These are phyloP conservation scores for Mactra quadrangularis DNA, from an alignment of 1,140 invertebrate species.

Conservation along the genomic window DNA sequence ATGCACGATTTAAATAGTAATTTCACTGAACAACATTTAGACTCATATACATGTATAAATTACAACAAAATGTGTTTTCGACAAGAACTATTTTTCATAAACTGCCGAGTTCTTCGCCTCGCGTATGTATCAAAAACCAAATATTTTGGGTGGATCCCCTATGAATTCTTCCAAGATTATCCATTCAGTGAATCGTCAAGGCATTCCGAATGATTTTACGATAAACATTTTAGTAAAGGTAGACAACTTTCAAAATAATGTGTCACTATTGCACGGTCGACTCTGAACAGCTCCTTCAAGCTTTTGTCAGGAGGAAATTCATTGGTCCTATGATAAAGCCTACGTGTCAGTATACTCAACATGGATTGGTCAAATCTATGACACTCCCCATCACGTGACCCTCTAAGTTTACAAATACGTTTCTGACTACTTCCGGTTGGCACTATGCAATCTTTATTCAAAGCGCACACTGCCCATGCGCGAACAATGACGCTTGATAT, in stretches of 20 bases:
- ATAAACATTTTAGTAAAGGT: too few species aligned
- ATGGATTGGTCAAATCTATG: slow-evolving; percentile 42
- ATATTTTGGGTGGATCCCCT: too few species aligned
- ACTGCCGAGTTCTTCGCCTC: too few species aligned
- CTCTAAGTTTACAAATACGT: background rate
- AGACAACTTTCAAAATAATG: slow-evolving; percentile 28
- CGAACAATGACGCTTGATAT: background rate
- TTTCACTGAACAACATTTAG: too few species aligned
- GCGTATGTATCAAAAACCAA: too few species aligned
- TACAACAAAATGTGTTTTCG: too few species aligned
- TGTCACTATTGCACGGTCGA: background rate
- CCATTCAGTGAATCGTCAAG: too few species aligned
- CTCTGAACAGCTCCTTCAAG: background rate
- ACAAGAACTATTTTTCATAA: too few species aligned
- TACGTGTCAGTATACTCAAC: slow-evolving; percentile 6
- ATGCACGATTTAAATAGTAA: too few species aligned
- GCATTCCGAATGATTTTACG: too few species aligned
- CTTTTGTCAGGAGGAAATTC: background rate
- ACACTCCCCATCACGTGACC: background rate
- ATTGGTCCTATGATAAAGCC: slow-evolving; percentile 7
- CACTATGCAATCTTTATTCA: slow-evolving; percentile 12
- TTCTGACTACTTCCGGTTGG: background rate
- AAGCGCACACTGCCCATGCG: slow-evolving; percentile 22
- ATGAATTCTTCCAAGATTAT: too few species aligned
- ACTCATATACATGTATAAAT: too few species aligned